Base-by-base conservation (phyloP, 1,140 invertebrate species). In the Drosophila paulistorum region DNA sequence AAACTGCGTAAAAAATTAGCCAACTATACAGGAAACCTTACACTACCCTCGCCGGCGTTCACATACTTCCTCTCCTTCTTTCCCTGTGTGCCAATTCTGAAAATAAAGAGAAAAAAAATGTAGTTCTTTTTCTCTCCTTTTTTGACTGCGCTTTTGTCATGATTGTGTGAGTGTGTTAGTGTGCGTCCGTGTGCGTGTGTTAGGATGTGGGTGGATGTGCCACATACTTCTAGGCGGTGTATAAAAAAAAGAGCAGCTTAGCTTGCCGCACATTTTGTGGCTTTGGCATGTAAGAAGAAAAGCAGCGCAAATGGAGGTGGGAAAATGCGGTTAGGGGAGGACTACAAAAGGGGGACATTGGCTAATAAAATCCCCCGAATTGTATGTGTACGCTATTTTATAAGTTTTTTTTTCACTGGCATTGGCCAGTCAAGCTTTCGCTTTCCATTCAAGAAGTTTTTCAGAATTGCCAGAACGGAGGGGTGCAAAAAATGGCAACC, bases 1-100 rank as follows among this genome's bases (percentile, higher is more conserved):
- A 77, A 80, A 72, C 72, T 84, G 81, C 81, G 81, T 84, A 81
- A 85, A 84, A 84, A 84, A 84, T 84, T 84, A 84, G 77, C 81
- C 70, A 59, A 70, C 68, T 68, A 55, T 72, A 67, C 68, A 62
- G 67, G 54, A 59, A 55, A 65, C 20, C 23, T 59, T 48, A 48
- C 7, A 48, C 45, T 48, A 17, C 45, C 45, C 17, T 20, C 17
- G 45, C 45, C 11, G 20, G 14, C 45, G 14, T 20, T 48, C 17
- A 23, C 45, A 20, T 51, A 23, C 42, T 66, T 59, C 58, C 68
- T 57, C 26, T 35, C 20, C 64, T 41, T 11, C 51, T 68, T 48
- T 33, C 39, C 11, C 55, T 42, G 20, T 10, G 57, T 35, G 73
- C 63, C 45, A 61, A 51, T 59, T 39, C 60, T 57, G 13, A 75